These are phyloP conservation scores for Trichosurus vulpecula DNA, from an alignment of 2,797 vertebrate species.

Conservation along the genomic window DNA sequence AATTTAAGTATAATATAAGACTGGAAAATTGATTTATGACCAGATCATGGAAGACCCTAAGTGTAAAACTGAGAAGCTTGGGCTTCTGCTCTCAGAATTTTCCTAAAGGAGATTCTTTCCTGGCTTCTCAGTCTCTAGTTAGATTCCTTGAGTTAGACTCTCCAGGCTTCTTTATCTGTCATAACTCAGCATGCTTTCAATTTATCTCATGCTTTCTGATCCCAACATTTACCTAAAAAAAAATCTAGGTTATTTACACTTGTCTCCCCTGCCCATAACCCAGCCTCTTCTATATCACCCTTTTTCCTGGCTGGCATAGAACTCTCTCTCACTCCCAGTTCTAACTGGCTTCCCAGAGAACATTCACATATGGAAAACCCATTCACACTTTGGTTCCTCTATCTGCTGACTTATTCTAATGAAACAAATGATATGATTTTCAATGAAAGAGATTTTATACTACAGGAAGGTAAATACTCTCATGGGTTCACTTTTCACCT, in stretches of 20 bases:
- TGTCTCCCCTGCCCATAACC: not conserved
- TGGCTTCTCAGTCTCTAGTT: not conserved
- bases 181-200: not conserved
- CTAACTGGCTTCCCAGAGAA: not conserved
- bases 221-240: not conserved
- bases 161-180: not conserved
- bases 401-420: not conserved
- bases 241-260: not conserved
- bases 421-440: not conserved
- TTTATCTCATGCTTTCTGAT: not conserved
- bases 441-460: not conserved
- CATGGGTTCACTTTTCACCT: not conserved
- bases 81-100: not conserved
- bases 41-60: not conserved
- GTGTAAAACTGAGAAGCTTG: not conserved
- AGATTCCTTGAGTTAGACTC: not conserved
- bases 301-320: not conserved
- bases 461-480: not conserved
- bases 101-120: not conserved
- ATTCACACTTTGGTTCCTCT: not conserved
- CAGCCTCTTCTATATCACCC: not conserved
- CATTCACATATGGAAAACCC: not conserved
- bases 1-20: not conserved
- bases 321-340: not conserved
- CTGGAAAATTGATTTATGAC: not conserved